Evolutionary conservation across 2,113 vertebrate species (phyloP).

Genomic region (Myotis yumanensis): DNA sequence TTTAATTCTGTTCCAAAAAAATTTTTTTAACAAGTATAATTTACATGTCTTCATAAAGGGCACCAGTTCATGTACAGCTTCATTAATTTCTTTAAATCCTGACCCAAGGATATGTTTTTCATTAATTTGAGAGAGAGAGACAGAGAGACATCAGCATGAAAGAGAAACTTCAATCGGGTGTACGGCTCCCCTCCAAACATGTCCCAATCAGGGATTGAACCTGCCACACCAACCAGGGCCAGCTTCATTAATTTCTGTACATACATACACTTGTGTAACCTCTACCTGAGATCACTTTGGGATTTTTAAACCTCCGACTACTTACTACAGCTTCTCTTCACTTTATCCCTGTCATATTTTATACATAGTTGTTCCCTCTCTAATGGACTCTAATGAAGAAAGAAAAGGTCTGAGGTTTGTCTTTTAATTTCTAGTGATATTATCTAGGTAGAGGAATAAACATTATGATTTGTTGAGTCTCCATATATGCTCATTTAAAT

Average conservation of each 20-base stretch:
- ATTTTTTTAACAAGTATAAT: neutral
- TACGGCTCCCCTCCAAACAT: neutral
- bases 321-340: neutral
- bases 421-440: conserved; percentile 26
- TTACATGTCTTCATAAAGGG: neutral
- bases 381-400: neutral
- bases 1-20: neutral
- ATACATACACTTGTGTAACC: neutral
- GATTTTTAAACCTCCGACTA: neutral
- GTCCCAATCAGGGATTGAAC: neutral
- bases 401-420: conserved; percentile 3
- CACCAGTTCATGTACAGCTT: neutral
- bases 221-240: neutral
- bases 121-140: neutral
- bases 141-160: neutral
- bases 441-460: neutral
- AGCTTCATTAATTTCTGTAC: neutral
- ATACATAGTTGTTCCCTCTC: neutral
- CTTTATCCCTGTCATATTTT: neutral
- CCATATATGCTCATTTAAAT: neutral
- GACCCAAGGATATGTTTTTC: neutral
- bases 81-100: conserved; percentile 28
- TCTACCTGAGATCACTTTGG: neutral
- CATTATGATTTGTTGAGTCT: neutral
- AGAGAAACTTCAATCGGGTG: neutral